phyloP scores from a whole-genome alignment of 2,113 vertebrate species.

The Peromyscus maniculatus region DNA sequence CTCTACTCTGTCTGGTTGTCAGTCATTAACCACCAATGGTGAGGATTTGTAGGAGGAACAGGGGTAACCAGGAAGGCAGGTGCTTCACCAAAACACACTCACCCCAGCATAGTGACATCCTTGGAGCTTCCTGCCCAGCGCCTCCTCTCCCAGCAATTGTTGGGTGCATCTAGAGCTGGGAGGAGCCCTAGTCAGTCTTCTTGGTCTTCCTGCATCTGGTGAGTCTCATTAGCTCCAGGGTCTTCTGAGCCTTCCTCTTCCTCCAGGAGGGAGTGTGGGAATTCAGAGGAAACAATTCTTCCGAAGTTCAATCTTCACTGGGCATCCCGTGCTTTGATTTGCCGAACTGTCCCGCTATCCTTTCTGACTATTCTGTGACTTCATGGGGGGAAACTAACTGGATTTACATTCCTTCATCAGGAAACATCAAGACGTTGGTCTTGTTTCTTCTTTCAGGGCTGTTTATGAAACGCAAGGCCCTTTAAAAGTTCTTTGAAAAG shows the following conservation, averaged over 20 bases:
- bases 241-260: not conserved
- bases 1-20: not conserved
- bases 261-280: too few species aligned
- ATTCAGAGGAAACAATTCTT: not conserved
- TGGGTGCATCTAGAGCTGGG: not conserved
- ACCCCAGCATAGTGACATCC: not conserved
- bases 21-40: not conserved
- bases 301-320: constrained; percentile 11
- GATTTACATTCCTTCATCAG: not conserved
- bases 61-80: not conserved
- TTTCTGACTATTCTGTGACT: constrained; percentile 3
- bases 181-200: too few species aligned
- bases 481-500: not conserved
- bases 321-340: not conserved
- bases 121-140: not conserved
- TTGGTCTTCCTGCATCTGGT: not conserved
- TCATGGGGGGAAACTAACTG: not conserved
- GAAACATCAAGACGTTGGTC: not conserved
- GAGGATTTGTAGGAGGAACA: not conserved
- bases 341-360: not conserved
- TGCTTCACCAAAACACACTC: not conserved
- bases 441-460: not conserved
- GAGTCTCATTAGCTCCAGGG: not conserved
- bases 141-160: not conserved
- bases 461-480: not conserved